Evolutionary conservation across 2,797 vertebrate species (phyloP).

Genomic region (Acanthornis magna): DNA sequence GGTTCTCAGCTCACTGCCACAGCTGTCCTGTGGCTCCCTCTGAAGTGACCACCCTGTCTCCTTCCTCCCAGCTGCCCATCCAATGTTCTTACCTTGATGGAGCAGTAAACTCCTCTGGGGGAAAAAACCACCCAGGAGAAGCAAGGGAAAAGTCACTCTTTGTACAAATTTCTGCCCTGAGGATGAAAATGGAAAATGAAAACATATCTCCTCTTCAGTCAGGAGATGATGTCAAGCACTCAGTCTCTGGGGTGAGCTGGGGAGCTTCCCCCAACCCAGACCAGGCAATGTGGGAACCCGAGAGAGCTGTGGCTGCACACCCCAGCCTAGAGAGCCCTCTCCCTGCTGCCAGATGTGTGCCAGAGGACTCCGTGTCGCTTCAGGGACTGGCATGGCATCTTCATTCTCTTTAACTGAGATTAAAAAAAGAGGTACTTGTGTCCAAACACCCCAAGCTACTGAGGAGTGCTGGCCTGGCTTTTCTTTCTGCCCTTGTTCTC

Average conservation of each 20-base stretch:
- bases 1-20: not conserved
- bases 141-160: not conserved
- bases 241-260: not conserved
- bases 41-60: not conserved
- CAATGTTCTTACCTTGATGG: not conserved
- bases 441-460: not conserved
- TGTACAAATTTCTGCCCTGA: not conserved
- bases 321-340: not conserved
- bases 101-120: not conserved
- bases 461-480: not conserved
- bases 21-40: not conserved
- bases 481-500: not conserved
- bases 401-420: not conserved
- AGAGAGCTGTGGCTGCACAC: not conserved
- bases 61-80: not conserved
- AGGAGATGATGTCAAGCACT: not conserved
- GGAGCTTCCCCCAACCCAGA: not conserved
- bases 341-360: not conserved
- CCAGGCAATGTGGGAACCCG: fast-evolving
- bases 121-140: not conserved
- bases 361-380: not conserved
- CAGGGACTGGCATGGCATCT: not conserved
- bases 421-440: not conserved
- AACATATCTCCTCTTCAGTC: not conserved
- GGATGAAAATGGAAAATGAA: not conserved